A percentile compares a stretch with the other conserved stretches of the same genome.
These are phyloP conservation scores for Meda fulgida DNA, from an alignment of 2,797 vertebrate genomes.

Conservation along the genomic window DNA sequence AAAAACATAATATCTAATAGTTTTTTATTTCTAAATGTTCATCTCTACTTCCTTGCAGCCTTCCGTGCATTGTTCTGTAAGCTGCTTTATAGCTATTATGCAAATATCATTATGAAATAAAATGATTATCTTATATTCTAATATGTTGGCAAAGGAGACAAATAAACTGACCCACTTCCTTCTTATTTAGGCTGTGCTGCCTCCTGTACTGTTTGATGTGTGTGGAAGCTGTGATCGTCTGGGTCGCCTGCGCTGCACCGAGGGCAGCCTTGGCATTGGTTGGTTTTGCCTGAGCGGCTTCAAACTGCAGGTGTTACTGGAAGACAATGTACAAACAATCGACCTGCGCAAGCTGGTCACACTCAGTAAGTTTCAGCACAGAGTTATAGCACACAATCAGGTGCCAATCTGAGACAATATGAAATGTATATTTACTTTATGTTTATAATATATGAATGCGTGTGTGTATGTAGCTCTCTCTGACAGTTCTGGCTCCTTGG, in stretches of 20 bases:
- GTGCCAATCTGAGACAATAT: background rate
- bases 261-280: conserved; percentile 73
- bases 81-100: background rate
- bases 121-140: background rate
- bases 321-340: conserved; percentile 71
- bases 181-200: conserved; percentile 72
- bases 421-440: background rate
- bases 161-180: background rate
- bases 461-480: conserved; percentile 61
- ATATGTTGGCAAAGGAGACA: background rate
- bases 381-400: background rate
- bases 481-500: conserved; percentile 77
- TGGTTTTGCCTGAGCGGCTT: conserved; percentile 79
- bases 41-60: background rate
- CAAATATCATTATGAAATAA: background rate
- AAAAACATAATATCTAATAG: background rate
- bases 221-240: conserved; percentile 77
- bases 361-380: conserved; percentile 74
- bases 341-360: conserved; percentile 82
- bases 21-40: background rate
- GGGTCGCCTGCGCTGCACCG: conserved; percentile 79
- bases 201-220: conserved; percentile 69
- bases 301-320: conserved; percentile 65
- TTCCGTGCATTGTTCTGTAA: background rate
- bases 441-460: background rate